Evolutionary conservation across 2,797 vertebrate genomes (phyloP), one percentile per base, ranked within the genome.

Genomic region (Helostoma temminkii): DNA sequence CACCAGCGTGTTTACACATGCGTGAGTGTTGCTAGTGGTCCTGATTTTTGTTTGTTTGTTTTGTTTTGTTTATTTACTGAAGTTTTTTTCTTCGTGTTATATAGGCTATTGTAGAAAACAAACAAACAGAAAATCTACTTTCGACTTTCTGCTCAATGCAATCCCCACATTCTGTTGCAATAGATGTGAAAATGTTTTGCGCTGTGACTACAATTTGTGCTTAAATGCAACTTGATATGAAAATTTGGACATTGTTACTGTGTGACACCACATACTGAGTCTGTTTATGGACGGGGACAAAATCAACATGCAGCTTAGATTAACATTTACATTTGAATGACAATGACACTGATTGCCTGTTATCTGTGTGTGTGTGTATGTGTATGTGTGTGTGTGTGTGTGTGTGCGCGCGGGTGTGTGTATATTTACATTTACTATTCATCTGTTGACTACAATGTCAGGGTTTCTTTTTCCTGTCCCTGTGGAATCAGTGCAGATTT

Each of bases 251-350:
- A 6, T 76, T 45, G 62, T 83, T 77, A 69, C 72, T 56, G 66
- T 75, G 71, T 49, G 53, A 43, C 70, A 67, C 37, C 67, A 74
- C 59, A 62, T 59, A 34, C 59, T 58, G 47, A 80, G 43, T 74
- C 48, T 66, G 55, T 77, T 74, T 41, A 75, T 61, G 10, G 18
- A 82, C 61, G 45, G 67, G 53, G 73, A 80, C 25, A 57, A 78
- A 67, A 61, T 76, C 69, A 47, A 62, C 73, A 74, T 71, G 61
- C 55, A 78, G 71, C 58, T 69, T 65, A 71, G 70, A 54, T 53
- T 50, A 39, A 71, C 66, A 66, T 70, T 69, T 76, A 68, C 57
- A 66, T 80, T 80, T 83, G 78, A 90, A 83, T 84, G 81, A 86
- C 65, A 49, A 68, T 61, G 71, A 87, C 80, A 76, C 71, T 78